Conservation (phyloP, 2,797 vertebrate genomes). For the Mormyrops boulengeri region DNA sequence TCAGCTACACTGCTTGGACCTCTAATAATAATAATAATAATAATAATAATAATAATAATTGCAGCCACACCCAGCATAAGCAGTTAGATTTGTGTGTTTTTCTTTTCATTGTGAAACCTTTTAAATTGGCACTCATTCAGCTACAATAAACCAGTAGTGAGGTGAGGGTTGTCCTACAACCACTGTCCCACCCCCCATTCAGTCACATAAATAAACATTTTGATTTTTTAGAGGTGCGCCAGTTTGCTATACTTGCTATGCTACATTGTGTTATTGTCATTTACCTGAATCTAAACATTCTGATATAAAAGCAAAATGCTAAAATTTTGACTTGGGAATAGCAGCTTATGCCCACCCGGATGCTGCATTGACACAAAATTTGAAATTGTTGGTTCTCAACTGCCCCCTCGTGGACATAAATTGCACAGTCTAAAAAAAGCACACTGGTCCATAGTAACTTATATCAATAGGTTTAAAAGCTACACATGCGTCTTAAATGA, state of each 20-base stretch:
- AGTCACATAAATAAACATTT: background rate
- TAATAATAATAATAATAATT: background rate
- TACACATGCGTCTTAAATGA: background rate
- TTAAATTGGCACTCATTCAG: background rate
- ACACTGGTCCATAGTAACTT: background rate
- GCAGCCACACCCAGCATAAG: background rate
- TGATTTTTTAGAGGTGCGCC: background rate
- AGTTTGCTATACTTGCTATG: background rate
- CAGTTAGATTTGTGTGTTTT: background rate
- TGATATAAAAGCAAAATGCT: background rate
- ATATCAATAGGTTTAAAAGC: background rate
- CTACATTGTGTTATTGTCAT: background rate
- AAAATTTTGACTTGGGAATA: background rate
- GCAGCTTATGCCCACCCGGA: background rate
- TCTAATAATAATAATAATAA: background rate
- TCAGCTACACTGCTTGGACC: background rate
- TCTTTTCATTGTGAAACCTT: too few species aligned
- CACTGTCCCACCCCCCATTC: background rate
- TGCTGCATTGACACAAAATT: background rate
- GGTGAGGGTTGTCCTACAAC: background rate
- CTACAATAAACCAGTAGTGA: background rate
- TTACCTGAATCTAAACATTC: background rate
- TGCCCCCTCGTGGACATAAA: constrained; percentile 55
- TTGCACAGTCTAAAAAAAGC: background rate
- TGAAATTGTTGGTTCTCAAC: constrained; percentile 20